Percentiles rank a stretch among this genome's conserved stretches.
Conservation (phyloP, 2,113 vertebrate species). For the Tyrannus savana region DNA sequence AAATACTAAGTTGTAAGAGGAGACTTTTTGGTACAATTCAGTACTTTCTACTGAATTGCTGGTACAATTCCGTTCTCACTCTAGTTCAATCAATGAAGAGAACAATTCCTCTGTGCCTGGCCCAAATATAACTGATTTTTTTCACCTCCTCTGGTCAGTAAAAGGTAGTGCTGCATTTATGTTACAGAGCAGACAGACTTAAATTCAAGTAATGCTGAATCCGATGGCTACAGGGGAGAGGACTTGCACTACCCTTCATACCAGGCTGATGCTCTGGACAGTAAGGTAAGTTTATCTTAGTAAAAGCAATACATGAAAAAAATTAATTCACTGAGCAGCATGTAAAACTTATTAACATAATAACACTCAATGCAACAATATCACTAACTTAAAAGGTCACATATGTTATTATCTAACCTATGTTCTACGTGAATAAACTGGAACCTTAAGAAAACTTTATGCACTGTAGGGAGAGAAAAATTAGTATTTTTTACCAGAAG, state of each 20-base stretch:
- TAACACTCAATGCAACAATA: not conserved
- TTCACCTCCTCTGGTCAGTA: not conserved
- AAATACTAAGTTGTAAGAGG: not conserved
- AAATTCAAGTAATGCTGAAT: not conserved
- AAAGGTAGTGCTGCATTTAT: not conserved
- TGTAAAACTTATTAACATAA: not conserved
- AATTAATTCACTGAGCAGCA: not conserved
- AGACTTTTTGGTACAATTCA: not conserved
- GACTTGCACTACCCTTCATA: not conserved
- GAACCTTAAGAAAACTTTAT: not conserved
- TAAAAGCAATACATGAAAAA: not conserved
- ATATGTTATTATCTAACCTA: not conserved
- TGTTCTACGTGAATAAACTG: not conserved
- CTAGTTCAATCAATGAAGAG: not conserved
- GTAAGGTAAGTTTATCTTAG: not conserved
- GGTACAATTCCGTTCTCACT: not conserved
- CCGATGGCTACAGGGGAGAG: not conserved
- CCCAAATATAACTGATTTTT: not conserved
- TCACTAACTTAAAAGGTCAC: not conserved
- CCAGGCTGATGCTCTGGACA: not conserved
- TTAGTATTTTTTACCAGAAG: not conserved
- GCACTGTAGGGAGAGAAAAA: not conserved
- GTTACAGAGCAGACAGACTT: not conserved
- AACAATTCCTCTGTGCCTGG: not conserved
- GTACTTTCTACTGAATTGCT: not conserved